Percentiles rank a stretch among this genome's conserved stretches.
These are phyloP conservation scores for Acanthosepion esculentum DNA, from an alignment of 2,888 invertebrate genomes.

Conservation along the genomic window DNA sequence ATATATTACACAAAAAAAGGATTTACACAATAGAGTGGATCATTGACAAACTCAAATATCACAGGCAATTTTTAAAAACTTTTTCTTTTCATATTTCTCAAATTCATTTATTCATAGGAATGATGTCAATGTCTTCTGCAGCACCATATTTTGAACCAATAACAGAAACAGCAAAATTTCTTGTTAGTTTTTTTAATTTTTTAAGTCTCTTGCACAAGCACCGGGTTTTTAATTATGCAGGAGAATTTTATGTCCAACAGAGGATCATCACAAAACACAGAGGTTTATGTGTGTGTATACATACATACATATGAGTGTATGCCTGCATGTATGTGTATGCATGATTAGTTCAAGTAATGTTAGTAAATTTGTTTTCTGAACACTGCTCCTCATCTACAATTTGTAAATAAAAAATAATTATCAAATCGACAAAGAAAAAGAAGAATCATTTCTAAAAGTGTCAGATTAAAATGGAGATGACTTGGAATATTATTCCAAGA, in stretches of 20 bases:
- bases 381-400: no score
- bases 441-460: no score
- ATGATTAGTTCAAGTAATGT: neutral
- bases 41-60: constrained; percentile 33
- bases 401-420: no score
- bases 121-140: constrained; percentile 18
- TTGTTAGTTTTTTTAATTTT: neutral
- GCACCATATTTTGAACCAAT: constrained; percentile 10
- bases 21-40: constrained; percentile 14
- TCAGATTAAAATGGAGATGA: no score
- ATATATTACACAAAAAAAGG: constrained; percentile 14
- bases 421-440: no score
- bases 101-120: constrained; percentile 13
- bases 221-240: neutral
- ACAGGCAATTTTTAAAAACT: constrained; percentile 2
- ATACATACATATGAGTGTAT: neutral
- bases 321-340: neutral
- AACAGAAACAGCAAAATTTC: constrained; percentile 33
- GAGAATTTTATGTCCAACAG: neutral
- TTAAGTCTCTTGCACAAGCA: neutral
- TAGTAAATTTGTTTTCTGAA: no score
- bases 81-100: constrained; percentile 2
- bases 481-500: no score
- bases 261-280: neutral
- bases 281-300: neutral